Base-by-base conservation (phyloP, 2,113 vertebrate species). In the Ochotona curzoniae region DNA sequence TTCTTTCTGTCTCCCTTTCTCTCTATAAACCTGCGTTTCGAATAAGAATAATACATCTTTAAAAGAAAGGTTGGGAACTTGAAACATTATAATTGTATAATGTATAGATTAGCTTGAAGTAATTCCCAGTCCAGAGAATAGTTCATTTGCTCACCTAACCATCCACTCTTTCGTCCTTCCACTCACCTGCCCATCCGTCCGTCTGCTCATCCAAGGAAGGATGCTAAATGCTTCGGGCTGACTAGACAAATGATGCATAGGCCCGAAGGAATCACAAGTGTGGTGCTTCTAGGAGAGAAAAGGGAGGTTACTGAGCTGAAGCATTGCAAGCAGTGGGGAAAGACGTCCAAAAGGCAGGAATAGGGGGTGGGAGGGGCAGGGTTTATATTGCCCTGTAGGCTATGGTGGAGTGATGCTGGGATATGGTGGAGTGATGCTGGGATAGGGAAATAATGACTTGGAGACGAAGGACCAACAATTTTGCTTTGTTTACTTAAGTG, bases 51-150 rank as follows among this genome's bases (percentile, higher is more conserved):
- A 44, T 44, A 44, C 3, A 44, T 44, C 38, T 44, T 44, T 44
- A 44, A 44, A 44, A 44, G 66, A 89, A 73, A 69, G 67, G 28
- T 3, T 51, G 21, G 30, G 26, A 76, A 70, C 20, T 47, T 3
- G 69, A 94, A 64, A 25, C 30, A 61, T 61, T 76, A 78, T 44
- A 23, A 69, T 78, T 51, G 67, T 86, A 71, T 88, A 66, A 15
- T n/a, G n/a, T 30, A 20, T n/a, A 60, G 21, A 69, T 83, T n/a
- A 70, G 23, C 60, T 82, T 47, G 83, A 93, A 89, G 76, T 67
- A 44, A 57, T 64, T 47, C 14, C 64, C 66, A 60, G 54, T 74
- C 17, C 44, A 78, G 76, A 89, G 67, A 82, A 23, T 64, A 57
- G 44, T 44, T 88, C 26, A n/a, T 2, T 28, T 75, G 13, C 32